Conservation (phyloP, 1,140 invertebrate species). For the Anagrus nilaparvatae region DNA sequence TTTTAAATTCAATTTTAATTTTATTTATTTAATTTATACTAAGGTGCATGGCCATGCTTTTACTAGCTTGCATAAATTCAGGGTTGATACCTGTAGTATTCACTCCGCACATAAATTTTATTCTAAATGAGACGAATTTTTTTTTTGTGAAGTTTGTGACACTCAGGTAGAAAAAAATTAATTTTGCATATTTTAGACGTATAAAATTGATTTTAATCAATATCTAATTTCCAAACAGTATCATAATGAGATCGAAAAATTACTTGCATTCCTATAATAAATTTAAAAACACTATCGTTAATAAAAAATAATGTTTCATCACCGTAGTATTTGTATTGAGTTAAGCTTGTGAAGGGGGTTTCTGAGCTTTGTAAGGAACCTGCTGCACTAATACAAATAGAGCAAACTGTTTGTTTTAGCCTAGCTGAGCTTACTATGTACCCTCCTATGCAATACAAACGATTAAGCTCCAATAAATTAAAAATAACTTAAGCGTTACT, state of each 20-base stretch:
- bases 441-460: neutral
- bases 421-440: neutral
- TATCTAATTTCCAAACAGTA: neutral
- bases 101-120: neutral
- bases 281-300: neutral
- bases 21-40: neutral
- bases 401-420: neutral
- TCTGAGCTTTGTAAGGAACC: neutral
- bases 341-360: neutral
- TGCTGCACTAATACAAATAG: neutral
- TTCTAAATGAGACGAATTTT: neutral
- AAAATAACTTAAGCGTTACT: neutral
- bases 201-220: neutral
- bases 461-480: neutral
- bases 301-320: neutral
- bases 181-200: neutral
- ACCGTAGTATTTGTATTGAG: neutral
- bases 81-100: neutral
- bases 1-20: too few species aligned
- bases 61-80: neutral
- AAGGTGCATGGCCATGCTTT: neutral
- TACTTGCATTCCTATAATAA: neutral
- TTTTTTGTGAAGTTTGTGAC: neutral
- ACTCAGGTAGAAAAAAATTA: neutral
- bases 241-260: neutral